These are phyloP conservation scores for Andrena praecox DNA, from an alignment of 2,888 invertebrate genomes.

Conservation along the genomic window DNA sequence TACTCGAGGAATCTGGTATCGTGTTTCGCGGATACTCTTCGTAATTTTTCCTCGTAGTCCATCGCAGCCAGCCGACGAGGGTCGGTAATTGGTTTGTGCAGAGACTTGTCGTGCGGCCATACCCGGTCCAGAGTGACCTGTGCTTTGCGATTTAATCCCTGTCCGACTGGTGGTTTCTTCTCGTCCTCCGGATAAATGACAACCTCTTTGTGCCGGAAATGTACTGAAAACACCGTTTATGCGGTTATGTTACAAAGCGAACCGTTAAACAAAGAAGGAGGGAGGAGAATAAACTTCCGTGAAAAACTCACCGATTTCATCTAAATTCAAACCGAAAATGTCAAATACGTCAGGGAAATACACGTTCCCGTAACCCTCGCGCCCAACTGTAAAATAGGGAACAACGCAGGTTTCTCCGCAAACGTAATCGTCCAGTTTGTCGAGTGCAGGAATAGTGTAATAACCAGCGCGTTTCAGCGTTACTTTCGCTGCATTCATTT, in stretches of 20 bases:
- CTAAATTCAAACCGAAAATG: conserved; percentile 93
- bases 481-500: conserved; percentile 91
- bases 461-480: conserved; percentile 93
- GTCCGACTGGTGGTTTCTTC: conserved; percentile 94
- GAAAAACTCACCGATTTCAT: conserved; percentile 89
- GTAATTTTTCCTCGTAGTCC: conserved; percentile 94
- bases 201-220: conserved; percentile 97
- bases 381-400: conserved; percentile 94
- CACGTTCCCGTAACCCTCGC: conserved; percentile 96
- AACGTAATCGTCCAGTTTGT: conserved; percentile 91
- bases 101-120: conserved; percentile 96
- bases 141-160: conserved; percentile 95
- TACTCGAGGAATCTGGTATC: conserved; percentile 97
- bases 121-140: conserved; percentile 97
- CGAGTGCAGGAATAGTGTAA: conserved; percentile 94
- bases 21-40: conserved; percentile 93
- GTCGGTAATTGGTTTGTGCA: conserved; percentile 92
- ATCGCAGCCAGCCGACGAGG: conserved; percentile 91
- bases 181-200: conserved; percentile 97
- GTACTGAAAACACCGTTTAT: conserved; percentile 87
- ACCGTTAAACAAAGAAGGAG: too few relatives aligned
- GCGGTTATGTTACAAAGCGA: too few relatives aligned
- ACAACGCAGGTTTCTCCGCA: conserved; percentile 92
- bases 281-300: too few relatives aligned
- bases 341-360: conserved; percentile 94